Percentiles rank a stretch among this genome's conserved stretches.
phyloP scores from a whole-genome alignment of 2,113 vertebrate species.

The Sinocyclocheilus grahami region DNA sequence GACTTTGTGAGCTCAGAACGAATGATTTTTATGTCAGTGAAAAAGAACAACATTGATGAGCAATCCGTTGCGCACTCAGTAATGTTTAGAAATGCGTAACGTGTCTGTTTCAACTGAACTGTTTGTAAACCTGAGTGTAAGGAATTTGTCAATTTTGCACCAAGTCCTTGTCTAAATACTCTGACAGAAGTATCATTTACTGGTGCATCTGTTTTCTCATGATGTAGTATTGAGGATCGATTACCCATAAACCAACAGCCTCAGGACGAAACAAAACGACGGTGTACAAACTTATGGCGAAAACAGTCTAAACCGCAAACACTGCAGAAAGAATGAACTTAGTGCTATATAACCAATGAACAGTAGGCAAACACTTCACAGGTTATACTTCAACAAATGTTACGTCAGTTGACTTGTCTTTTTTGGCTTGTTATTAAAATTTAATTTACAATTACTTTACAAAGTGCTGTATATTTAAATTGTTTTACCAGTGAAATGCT shows the following conservation, averaged over 20 bases:
- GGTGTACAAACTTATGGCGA: constrained; percentile 63
- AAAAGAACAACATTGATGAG: background rate
- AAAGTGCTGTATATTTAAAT: constrained; percentile 73
- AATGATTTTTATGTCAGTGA: constrained; percentile 2
- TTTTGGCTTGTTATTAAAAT: constrained; percentile 82
- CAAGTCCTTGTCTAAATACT: constrained; percentile 7
- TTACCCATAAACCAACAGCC: constrained; percentile 50
- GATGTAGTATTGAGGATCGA: background rate
- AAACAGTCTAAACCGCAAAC: constrained; percentile 74
- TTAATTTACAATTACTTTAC: constrained; percentile 83
- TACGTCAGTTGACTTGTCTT: constrained; percentile 69
- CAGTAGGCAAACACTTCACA: constrained; percentile 81
- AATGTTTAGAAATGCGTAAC: background rate
- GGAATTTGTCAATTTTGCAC: background rate
- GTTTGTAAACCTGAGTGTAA: constrained; percentile 26
- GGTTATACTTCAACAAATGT: constrained; percentile 80
- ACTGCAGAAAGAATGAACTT: constrained; percentile 71
- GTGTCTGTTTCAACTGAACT: background rate
- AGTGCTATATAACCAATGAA: constrained; percentile 77
- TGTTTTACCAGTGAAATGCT: constrained; percentile 64
- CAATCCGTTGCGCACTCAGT: background rate
- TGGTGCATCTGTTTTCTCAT: background rate
- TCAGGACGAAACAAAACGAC: constrained; percentile 63
- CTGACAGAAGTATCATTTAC: background rate
- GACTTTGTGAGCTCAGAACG: background rate